Evolutionary conservation across 2,888 invertebrate species (phyloP).

Genomic region (Rhagonycha fulva): DNA sequence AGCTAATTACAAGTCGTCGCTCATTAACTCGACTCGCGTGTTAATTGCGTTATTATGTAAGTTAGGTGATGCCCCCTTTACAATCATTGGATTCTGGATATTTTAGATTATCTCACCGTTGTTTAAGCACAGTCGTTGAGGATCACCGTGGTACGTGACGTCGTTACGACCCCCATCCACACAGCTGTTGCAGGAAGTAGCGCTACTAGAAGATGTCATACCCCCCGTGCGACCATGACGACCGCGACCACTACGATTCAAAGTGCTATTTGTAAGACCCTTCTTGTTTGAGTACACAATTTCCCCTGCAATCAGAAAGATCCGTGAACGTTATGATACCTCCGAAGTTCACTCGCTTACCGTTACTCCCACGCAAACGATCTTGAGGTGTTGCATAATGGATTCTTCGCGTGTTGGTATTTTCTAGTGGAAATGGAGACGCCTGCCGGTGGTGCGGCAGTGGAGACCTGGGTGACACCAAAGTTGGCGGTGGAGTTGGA

Average conservation of each 20-base stretch:
- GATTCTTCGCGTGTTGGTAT: conserved; percentile 64
- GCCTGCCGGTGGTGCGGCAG: conserved; percentile 69
- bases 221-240: conserved; percentile 56
- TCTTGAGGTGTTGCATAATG: conserved; percentile 58
- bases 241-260: conserved; percentile 52
- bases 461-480: conserved; percentile 59
- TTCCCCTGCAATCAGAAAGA: conserved; percentile 33
- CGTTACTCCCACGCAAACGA: conserved; percentile 52
- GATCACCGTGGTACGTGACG: conserved; percentile 49
- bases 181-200: conserved; percentile 57
- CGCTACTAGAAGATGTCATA: conserved; percentile 63
- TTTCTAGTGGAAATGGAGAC: conserved; percentile 72
- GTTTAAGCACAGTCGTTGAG: conserved; percentile 49
- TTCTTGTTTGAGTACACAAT: conserved; percentile 45
- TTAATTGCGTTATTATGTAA: conserved; percentile 40
- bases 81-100: conserved; percentile 15
- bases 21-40: conserved; percentile 49
- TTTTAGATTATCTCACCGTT: conserved; percentile 46
- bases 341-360: conserved; percentile 40
- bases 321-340: conserved; percentile 9
- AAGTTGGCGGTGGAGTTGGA: conserved; percentile 60
- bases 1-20: conserved; percentile 54
- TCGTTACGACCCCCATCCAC: conserved; percentile 46
- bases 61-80: conserved; percentile 22
- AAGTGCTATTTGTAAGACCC: conserved; percentile 48